Conservation (phyloP, 2,113 vertebrate species). For the Brachyhypopomus occidentalis region DNA sequence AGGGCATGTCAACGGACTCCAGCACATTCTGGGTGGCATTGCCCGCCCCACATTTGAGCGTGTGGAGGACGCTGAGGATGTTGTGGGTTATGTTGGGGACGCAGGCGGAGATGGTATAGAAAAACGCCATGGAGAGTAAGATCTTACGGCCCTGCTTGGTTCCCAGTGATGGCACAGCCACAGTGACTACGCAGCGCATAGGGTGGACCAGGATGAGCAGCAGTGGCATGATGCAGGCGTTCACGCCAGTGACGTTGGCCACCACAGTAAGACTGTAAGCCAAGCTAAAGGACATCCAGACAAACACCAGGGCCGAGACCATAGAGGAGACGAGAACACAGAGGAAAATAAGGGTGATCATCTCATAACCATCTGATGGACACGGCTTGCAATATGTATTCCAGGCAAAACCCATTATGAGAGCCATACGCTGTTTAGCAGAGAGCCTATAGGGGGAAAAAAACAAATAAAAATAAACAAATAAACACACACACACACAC, state of each 20-base stretch:
- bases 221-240: conserved; percentile 67
- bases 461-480: background rate
- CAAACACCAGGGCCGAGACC: conserved; percentile 63
- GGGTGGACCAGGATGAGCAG: conserved; percentile 73
- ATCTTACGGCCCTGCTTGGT: conserved; percentile 76
- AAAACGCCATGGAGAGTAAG: conserved; percentile 71
- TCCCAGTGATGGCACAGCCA: conserved; percentile 73
- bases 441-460: background rate
- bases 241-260: background rate
- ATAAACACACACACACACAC: background rate
- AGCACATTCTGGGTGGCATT: conserved; percentile 72
- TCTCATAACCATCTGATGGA: conserved; percentile 65
- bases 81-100: conserved; percentile 75
- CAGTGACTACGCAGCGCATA: conserved; percentile 74
- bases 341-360: conserved; percentile 68
- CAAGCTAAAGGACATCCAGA: conserved; percentile 72
- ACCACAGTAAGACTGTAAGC: conserved; percentile 62
- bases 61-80: conserved; percentile 61
- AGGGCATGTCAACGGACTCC: conserved; percentile 68
- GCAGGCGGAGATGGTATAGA: conserved; percentile 65
- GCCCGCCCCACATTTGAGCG: conserved; percentile 74
- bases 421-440: background rate
- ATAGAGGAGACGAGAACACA: conserved; percentile 58
- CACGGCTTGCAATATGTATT: conserved; percentile 70
- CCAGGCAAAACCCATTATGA: conserved; percentile 57